Evolutionary conservation across 2,113 vertebrate genomes (phyloP).

Genomic region (Thamnophis sirtalis): DNA sequence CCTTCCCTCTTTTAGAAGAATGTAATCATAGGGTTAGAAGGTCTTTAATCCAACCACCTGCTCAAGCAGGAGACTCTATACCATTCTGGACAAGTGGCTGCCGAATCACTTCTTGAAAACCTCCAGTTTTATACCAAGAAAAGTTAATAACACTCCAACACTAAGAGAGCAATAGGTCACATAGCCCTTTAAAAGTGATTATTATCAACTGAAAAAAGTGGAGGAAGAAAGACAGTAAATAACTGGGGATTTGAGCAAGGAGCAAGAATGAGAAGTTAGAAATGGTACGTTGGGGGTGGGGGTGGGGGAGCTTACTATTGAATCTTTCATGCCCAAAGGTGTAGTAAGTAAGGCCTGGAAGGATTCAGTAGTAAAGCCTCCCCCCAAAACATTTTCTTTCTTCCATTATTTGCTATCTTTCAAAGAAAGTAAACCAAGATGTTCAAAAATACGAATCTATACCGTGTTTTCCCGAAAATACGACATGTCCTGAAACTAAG

Average conservation of each 20-base stretch:
- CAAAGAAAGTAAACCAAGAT: neutral
- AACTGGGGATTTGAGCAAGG: neutral
- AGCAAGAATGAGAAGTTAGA: neutral
- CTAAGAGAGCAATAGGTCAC: neutral
- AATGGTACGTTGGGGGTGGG: neutral
- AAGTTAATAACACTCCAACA: neutral
- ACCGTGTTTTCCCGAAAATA: too few relatives aligned
- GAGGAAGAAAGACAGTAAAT: neutral
- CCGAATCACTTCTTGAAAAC: neutral
- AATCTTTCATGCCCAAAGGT: neutral
- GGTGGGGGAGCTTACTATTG: neutral
- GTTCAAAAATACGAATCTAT: neutral
- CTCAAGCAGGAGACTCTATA: neutral
- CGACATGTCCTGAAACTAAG: too few relatives aligned
- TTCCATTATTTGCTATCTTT: neutral
- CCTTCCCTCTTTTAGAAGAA: neutral
- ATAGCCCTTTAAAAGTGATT: neutral
- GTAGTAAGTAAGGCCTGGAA: neutral
- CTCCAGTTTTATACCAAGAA: neutral
- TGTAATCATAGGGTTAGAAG: neutral
- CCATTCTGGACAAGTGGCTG: neutral
- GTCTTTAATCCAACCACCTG: neutral
- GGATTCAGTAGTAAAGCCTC: neutral
- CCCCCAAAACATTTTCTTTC: neutral
- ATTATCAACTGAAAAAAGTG: neutral